A percentile compares a stretch with the other conserved stretches of the same genome.
These are phyloP conservation scores for Saturnia pavonia DNA, from an alignment of 2,888 invertebrate genomes.

Conservation along the genomic window DNA sequence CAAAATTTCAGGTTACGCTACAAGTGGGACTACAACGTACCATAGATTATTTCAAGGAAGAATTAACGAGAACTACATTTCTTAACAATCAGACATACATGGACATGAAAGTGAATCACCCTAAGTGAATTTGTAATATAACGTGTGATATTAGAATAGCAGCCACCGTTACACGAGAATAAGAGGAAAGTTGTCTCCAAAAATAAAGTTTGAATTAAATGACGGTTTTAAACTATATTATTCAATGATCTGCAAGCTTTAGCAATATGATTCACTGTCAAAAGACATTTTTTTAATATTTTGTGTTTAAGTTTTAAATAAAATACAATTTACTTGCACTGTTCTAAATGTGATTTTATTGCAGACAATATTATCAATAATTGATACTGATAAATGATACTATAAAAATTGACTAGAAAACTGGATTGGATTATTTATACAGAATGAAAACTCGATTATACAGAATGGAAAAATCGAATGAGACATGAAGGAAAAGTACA, in stretches of 20 bases:
- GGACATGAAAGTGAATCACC: conserved; percentile 63
- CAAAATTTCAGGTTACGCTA: conserved; percentile 84
- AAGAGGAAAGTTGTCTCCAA: conserved; percentile 23
- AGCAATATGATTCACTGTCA: conserved; percentile 10
- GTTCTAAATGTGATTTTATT: conserved; percentile 38
- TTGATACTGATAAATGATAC: no score
- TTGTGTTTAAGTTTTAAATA: conserved; percentile 49
- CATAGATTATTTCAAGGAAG: conserved; percentile 95
- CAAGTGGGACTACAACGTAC: conserved; percentile 94
- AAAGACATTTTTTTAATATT: conserved; percentile 21
- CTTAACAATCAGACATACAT: conserved; percentile 76
- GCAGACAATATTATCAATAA: conserved; percentile 17
- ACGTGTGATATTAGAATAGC: conserved; percentile 67
- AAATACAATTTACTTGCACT: conserved; percentile 42
- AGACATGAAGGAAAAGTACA: no score
- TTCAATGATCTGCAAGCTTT: conserved; percentile 20
- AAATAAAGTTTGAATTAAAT: conserved; percentile 29
- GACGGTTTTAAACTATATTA: conserved; percentile 7
- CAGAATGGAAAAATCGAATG: no score
- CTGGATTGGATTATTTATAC: background rate
- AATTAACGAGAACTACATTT: conserved; percentile 84
- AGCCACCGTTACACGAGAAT: conserved; percentile 17
- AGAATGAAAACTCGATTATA: no score
- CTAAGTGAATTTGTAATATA: conserved; percentile 38
- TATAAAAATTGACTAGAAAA: conserved; percentile 13